Percentiles rank a stretch among this genome's conserved stretches.
Conservation (phyloP, 2,113 vertebrate genomes). For the Tetrax tetrax region DNA sequence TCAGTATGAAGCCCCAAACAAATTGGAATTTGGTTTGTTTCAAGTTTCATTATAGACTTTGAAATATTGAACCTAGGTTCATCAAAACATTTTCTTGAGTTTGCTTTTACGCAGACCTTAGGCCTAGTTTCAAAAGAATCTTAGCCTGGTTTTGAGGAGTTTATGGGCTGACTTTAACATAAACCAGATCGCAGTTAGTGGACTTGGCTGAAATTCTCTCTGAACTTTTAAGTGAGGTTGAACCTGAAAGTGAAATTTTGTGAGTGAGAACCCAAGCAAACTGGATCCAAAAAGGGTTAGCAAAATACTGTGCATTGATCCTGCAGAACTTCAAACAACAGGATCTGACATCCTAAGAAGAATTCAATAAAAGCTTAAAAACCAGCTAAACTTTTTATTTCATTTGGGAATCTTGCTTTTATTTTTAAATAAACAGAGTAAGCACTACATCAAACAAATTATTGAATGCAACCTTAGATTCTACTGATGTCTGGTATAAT, state of each 20-base stretch:
- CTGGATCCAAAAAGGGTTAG: background rate
- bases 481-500: background rate
- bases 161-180: conserved; percentile 59
- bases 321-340: conserved; percentile 45
- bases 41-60: conserved; percentile 37
- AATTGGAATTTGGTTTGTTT: conserved; percentile 55
- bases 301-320: background rate
- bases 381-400: conserved; percentile 35
- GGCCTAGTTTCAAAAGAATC: conserved; percentile 54
- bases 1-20: conserved; percentile 18
- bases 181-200: conserved; percentile 44
- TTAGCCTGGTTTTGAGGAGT: background rate
- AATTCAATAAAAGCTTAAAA: conserved; percentile 45
- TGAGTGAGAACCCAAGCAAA: conserved; percentile 13
- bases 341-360: conserved; percentile 28
- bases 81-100: conserved; percentile 44
- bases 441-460: conserved; percentile 38
- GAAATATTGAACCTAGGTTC: conserved; percentile 40
- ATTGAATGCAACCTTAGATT: conserved; percentile 28
- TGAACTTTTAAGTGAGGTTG: conserved; percentile 39
- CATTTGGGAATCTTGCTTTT: conserved; percentile 42
- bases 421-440: conserved; percentile 48
- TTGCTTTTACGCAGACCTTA: conserved; percentile 40
- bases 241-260: conserved; percentile 59
- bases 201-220: conserved; percentile 54